A percentile compares a stretch with the other conserved stretches of the same genome.
phyloP scores from a whole-genome alignment of 1,140 invertebrate species.

The Solen grandis region DNA sequence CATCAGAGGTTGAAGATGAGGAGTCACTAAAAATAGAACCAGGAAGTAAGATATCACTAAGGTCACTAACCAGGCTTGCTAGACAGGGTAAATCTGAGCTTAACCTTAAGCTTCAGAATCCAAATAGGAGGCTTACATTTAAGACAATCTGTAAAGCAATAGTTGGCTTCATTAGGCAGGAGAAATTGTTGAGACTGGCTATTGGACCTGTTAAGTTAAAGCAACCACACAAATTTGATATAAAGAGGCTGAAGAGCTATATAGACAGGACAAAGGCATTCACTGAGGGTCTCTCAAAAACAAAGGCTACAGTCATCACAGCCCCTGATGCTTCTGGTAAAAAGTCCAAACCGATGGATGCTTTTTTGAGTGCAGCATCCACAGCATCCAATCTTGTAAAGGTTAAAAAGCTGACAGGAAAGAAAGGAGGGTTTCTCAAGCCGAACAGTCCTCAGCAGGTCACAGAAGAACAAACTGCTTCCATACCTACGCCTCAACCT shows the following conservation, averaged over 20 bases:
- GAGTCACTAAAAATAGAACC: too few species aligned
- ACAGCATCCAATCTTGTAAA: conserved; percentile 12
- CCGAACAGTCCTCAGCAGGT: not conserved
- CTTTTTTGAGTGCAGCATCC: not conserved
- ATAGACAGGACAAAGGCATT: conserved; percentile 58
- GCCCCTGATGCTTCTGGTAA: conserved; percentile 45
- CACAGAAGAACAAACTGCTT: not conserved
- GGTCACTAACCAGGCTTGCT: too few species aligned
- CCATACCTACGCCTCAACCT: not conserved
- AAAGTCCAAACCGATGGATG: not conserved
- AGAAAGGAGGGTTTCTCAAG: conserved; percentile 48
- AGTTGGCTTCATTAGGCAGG: conserved; percentile 56
- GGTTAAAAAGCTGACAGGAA: conserved; percentile 5
- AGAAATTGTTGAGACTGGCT: conserved; percentile 57
- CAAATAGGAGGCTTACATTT: conserved; percentile 50
- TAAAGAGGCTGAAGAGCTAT: conserved; percentile 57
- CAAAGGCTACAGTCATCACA: conserved; percentile 46
- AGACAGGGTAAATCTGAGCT: too few species aligned
- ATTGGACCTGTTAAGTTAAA: conserved; percentile 56
- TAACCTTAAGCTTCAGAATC: conserved; percentile 56
- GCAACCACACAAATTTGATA: conserved; percentile 60
- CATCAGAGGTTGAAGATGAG: too few species aligned
- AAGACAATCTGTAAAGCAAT: conserved; percentile 58
- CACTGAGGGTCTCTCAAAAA: conserved; percentile 47
- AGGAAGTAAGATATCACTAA: too few species aligned